phyloP scores from a whole-genome alignment of 2,888 invertebrate species.

The Polietes domitor region DNA sequence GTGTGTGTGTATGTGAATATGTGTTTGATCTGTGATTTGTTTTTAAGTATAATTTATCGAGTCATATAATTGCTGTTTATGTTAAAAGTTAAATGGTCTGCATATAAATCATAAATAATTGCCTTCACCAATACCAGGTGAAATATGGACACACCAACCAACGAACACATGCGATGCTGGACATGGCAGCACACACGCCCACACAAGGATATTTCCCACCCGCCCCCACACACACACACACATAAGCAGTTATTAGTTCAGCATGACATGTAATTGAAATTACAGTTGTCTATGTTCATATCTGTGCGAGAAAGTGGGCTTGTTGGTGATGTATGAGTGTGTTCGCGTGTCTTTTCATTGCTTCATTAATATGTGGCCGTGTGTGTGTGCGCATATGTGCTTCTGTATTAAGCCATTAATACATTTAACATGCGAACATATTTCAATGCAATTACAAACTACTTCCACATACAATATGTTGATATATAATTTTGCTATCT shows the following conservation, averaged over 20 bases:
- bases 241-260: neutral
- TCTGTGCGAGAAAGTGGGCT: slow-evolving; percentile 16
- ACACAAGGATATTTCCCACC: neutral
- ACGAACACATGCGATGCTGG: neutral
- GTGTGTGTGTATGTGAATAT: neutral
- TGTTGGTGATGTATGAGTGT: slow-evolving; percentile 28
- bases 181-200: neutral
- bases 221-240: neutral
- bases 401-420: neutral
- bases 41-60: slow-evolving; percentile 42
- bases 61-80: slow-evolving; percentile 47
- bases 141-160: neutral
- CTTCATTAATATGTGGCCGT: slow-evolving; percentile 50
- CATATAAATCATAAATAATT: slow-evolving; percentile 50
- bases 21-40: slow-evolving; percentile 17
- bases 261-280: slow-evolving; percentile 1
- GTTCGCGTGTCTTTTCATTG: slow-evolving; percentile 73
- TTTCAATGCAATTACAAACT: neutral
- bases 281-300: neutral
- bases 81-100: slow-evolving; percentile 52
- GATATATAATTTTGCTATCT: neutral
- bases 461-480: neutral
- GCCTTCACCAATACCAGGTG: neutral
- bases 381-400: neutral
- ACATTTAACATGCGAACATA: neutral